phyloP scores from a whole-genome alignment of 2,888 invertebrate genomes.

The Cryptus armator region DNA sequence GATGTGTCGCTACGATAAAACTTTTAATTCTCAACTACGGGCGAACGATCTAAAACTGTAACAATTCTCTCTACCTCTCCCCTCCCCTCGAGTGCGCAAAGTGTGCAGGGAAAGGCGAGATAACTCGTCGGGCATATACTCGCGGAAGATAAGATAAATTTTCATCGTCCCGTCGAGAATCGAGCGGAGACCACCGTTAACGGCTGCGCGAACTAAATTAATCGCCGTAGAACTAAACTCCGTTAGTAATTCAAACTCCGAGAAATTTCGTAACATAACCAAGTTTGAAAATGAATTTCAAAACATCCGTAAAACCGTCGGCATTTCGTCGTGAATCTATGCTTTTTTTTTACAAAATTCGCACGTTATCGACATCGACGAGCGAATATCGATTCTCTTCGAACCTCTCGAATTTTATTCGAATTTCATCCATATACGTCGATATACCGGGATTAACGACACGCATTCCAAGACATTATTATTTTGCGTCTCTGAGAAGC shows the following conservation, averaged over 20 bases:
- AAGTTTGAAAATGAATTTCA: not conserved
- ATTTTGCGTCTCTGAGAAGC: constrained; percentile 4
- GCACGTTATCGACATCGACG: not conserved
- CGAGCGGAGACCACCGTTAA: not conserved
- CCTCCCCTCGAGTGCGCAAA: not conserved
- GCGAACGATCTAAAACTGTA: not conserved
- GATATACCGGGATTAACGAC: constrained; percentile 20
- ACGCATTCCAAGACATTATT: not conserved
- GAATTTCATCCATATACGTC: not conserved
- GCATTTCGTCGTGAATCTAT: not conserved
- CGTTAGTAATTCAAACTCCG: no score
- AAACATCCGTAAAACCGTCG: not conserved
- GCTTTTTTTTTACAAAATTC: not conserved
- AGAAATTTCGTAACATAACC: not conserved
- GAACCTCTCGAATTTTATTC: not conserved
- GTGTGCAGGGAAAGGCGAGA: not conserved
- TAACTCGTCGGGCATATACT: not conserved
- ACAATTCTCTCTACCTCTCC: not conserved
- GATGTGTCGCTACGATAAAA: not conserved
- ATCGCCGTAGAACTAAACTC: not conserved
- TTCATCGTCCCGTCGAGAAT: not conserved
- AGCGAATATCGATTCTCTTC: not conserved
- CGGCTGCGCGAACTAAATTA: not conserved
- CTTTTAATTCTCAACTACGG: not conserved
- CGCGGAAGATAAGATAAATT: constrained; percentile 16